Conservation (phyloP, 2,797 vertebrate species). For the Microtus obscurus region DNA sequence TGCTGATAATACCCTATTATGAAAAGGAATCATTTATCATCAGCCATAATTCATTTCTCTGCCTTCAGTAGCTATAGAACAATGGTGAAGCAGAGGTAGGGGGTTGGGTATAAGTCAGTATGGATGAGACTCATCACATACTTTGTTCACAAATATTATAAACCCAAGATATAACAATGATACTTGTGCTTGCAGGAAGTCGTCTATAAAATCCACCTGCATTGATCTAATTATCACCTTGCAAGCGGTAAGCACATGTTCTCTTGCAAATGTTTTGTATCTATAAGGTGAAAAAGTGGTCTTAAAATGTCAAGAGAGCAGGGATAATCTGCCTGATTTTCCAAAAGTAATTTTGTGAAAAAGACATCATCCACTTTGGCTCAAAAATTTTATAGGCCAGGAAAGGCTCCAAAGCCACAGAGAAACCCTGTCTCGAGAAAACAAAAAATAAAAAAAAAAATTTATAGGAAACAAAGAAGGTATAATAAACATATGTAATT, state of each 20-base stretch:
- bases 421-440: too few species aligned
- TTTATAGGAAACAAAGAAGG: constrained; percentile 1
- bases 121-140: background rate
- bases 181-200: constrained; percentile 64
- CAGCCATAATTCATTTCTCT: constrained; percentile 73
- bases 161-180: constrained; percentile 62
- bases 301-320: constrained; percentile 10
- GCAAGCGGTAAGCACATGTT: constrained; percentile 54
- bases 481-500: background rate
- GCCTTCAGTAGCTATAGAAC: constrained; percentile 14
- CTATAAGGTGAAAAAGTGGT: constrained; percentile 31
- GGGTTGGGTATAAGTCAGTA: background rate
- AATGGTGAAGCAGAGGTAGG: constrained; percentile 48
- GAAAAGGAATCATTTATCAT: constrained; percentile 77
- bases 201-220: constrained; percentile 46
- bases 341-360: constrained; percentile 74
- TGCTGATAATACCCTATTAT: constrained; percentile 71
- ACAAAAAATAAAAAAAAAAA: too few species aligned
- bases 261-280: constrained; percentile 19
- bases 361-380: background rate
- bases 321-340: constrained; percentile 76
- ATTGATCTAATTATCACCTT: constrained; percentile 62
- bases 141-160: constrained; percentile 63
- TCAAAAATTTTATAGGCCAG: constrained; percentile 49
- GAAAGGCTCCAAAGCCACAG: too few species aligned